Evolutionary conservation across 2,797 vertebrate species (phyloP), one percentile per base, ranked within the genome.

Genomic region (Paramormyrops hopkinsi): DNA sequence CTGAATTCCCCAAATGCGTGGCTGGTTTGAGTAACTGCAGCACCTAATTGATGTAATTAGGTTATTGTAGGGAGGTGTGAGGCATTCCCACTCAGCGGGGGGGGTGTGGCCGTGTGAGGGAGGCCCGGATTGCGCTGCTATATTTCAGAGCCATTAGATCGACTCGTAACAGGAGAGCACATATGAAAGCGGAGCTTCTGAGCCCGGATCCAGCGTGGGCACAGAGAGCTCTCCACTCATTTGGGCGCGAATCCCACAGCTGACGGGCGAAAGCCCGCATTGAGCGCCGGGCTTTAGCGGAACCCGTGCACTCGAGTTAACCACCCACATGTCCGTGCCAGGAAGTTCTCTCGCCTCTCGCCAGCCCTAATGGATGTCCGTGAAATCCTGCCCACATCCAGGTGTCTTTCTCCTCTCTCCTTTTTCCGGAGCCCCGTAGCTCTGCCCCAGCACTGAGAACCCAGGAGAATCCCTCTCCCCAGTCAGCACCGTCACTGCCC

Each of bases 311-410:
- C 54, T 79, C 48, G 17, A 90, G 89, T 90, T 90, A 88, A 90
- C 62, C 90, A 82, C 69, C 91, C 88, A 91, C 90, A 88, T 91
- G 37, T 82, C 54, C 11, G 25, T 91, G 88, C 88, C 89, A 88
- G 85, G 88, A 88, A 37, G 85, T 44, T 88, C 89, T 79, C 83
- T 87, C 88, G 89, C 89, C 90, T 90, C 65, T 41, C 88, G 90
- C 65, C 83, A n/a, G 11, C 46, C 88, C 90, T 93, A 94, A 95
- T 94, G 92, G 94, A 93, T 91, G 83, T 89, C 91, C 90, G 89
- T 90, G 90, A 88, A 91, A 89, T 92, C 90, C 91, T 91, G 90
- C 89, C 90, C 88, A 84, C 91, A 91, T 90, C 92, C 90, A 90
- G 91, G 89, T 89, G 76, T 82, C 85, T 17, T 62, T 93, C 25